Conservation (phyloP, 2,797 vertebrate species). For the Parambassis ranga region DNA sequence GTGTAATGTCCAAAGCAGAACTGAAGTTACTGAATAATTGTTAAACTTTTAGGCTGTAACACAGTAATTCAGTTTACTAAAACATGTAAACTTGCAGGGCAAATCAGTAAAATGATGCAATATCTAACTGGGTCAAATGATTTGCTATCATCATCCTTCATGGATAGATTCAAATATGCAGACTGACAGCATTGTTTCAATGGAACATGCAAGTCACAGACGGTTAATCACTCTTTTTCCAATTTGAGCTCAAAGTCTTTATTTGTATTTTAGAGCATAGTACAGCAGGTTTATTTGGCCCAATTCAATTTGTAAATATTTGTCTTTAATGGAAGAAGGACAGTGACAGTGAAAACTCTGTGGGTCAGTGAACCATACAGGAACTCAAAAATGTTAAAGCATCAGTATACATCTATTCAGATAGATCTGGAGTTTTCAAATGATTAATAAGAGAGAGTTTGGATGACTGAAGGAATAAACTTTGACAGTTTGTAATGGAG, state of each 20-base stretch:
- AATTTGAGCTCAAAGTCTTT: no score
- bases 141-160: neutral
- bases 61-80: no score
- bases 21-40: no score
- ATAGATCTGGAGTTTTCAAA: no score
- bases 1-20: no score
- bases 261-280: neutral
- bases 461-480: no score
- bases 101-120: neutral
- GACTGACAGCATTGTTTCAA: neutral
- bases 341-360: neutral
- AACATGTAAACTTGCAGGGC: neutral
- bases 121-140: conserved; percentile 6
- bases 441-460: no score
- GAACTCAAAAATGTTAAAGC: neutral
- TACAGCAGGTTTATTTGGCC: neutral
- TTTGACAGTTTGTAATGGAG: no score
- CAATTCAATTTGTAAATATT: conserved; percentile 24
- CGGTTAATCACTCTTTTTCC: neutral
- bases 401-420: no score
- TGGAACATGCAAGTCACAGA: neutral
- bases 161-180: neutral
- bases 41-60: no score
- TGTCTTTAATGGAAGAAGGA: neutral
- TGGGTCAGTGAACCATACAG: conserved; percentile 30